Base-by-base conservation (phyloP, 2,888 invertebrate genomes). In the Rhagophthalmus giganteus region DNA sequence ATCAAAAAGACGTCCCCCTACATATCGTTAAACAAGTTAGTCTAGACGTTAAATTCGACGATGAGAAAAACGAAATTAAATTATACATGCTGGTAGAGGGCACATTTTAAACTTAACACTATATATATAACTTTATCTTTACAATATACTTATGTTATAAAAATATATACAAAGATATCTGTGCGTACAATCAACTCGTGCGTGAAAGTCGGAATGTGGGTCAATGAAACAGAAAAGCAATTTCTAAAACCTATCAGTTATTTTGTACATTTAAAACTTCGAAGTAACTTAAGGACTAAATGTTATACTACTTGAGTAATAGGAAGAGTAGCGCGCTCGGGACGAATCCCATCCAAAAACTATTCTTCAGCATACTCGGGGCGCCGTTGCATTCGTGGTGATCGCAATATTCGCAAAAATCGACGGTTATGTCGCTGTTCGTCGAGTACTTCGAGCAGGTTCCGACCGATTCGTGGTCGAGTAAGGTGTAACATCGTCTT, bases 371-470 rank as follows among this genome's bases (percentile, higher is more conserved):
- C 32, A 80, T 63, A 7, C 77, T 69, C 1, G 81, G 82, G 1
- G 80, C 76, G n/a, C n/a, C n/a, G 64, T 87, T 87, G 75, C 87
- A 87, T 1, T 82, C 81, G 58, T 87, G 86, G 16, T 79, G 79
- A 46, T 84, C 83, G 67, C 87, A 87, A 45, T 84, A 84, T 66
- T 81, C 81, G 61, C 87, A 87, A 74, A 79, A 83, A 32, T 80
- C 76, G 30, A 81, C 75, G 10, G 78, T 73, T 59, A 81, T 79
- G 59, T 81, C 77, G 39, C 74, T 74, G 1, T 78, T 76, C 49
- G 76, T 77, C 24, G 78, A 68, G 54, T 74, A 76, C 1, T 79
- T 74, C 9, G 65, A 67, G 56, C 84, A 84, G 7, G 73, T 71
- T 31, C 74, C 80, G 5, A 76, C 72, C 63, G 75, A 76, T 68